phyloP scores from a whole-genome alignment of 2,113 vertebrate genomes.

The Albula goreensis region DNA sequence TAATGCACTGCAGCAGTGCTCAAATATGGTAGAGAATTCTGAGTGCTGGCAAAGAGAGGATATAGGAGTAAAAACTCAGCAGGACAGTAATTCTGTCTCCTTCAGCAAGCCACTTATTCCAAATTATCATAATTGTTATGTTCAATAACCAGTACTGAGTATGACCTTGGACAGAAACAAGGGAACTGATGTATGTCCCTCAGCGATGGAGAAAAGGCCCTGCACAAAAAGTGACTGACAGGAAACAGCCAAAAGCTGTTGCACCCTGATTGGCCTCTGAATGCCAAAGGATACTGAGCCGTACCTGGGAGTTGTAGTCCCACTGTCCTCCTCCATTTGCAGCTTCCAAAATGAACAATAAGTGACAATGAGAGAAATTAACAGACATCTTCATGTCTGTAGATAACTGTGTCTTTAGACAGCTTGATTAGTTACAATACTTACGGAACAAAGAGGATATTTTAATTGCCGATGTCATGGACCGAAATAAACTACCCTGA shows the following conservation, averaged over 20 bases:
- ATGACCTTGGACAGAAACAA: no score
- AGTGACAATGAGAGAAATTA: not conserved
- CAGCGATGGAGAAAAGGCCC: not conserved
- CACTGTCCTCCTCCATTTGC: not conserved
- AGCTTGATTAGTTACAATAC: not conserved
- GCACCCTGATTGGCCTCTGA: not conserved
- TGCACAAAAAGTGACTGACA: not conserved
- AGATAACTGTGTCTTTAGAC: not conserved
- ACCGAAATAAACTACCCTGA: not conserved
- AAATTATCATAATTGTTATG: no score
- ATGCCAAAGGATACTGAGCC: not conserved
- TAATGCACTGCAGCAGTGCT: no score
- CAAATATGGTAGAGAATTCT: no score
- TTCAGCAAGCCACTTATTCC: no score
- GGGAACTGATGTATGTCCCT: not conserved
- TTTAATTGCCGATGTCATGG: not conserved
- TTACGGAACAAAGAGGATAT: not conserved
- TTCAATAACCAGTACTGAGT: not conserved
- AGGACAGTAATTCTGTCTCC: no score
- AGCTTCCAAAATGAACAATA: not conserved
- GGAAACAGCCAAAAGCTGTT: not conserved
- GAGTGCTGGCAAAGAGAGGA: no score
- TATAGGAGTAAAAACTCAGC: no score
- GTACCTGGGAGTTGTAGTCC: not conserved
- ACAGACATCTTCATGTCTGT: not conserved